Conservation (phyloP, 2,888 invertebrate genomes). For the Chrysomela aeneicollis region DNA sequence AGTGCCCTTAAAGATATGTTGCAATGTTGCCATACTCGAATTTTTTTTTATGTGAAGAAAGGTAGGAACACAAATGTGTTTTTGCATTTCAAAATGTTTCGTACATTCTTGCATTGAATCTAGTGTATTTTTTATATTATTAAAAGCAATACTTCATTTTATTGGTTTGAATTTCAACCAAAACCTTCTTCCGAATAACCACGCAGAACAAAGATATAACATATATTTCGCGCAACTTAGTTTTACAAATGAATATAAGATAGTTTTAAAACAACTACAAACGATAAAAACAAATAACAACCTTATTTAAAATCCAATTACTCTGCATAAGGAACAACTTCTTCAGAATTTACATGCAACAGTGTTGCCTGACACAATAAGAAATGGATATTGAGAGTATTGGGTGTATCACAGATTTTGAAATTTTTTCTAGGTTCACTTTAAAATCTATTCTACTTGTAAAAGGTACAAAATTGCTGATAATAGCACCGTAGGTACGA, state of each 20-base stretch:
- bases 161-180: too few species aligned
- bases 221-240: too few species aligned
- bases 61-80: neutral
- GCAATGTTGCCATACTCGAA: neutral
- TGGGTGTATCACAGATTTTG: constrained; percentile 39
- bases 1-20: neutral
- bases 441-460: constrained; percentile 21
- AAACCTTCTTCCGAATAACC: too few species aligned
- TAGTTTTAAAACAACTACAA: neutral
- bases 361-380: neutral
- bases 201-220: too few species aligned
- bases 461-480: constrained; percentile 28
- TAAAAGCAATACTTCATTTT: constrained; percentile 6
- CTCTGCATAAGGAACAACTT: neutral
- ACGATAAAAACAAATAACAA: neutral
- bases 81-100: constrained; percentile 12
- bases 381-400: constrained; percentile 24
- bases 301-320: neutral
- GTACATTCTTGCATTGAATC: constrained; percentile 9
- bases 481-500: constrained; percentile 29
- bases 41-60: neutral
- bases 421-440: constrained; percentile 23
- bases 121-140: constrained; percentile 27
- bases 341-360: neutral
- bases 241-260: too few species aligned